A percentile compares a stretch with the other conserved stretches of the same genome.
Conservation (phyloP, 2,113 vertebrate genomes). For the Oryzias woworae region DNA sequence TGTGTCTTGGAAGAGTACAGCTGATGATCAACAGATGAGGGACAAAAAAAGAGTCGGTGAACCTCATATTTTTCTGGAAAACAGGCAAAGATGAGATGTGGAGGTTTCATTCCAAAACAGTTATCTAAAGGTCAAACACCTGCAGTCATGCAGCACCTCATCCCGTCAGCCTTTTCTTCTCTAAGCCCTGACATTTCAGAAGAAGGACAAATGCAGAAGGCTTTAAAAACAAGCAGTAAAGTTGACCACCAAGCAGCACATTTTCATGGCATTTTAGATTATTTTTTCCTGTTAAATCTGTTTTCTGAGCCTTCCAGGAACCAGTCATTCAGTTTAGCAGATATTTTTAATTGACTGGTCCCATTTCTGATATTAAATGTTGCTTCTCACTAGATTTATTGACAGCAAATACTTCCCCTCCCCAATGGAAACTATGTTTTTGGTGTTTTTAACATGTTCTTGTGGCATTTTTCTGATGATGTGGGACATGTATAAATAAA, state of each 20-base stretch:
- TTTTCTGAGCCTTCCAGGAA: too few relatives aligned
- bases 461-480: too few relatives aligned
- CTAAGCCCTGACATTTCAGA: constrained; percentile 44
- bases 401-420: too few relatives aligned
- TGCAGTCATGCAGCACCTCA: constrained; percentile 23
- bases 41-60: constrained; percentile 8
- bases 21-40: constrained; percentile 2
- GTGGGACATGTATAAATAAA: too few relatives aligned
- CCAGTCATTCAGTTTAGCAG: neutral
- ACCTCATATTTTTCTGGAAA: constrained; percentile 7
- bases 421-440: too few relatives aligned
- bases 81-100: constrained; percentile 18
- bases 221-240: neutral
- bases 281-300: neutral
- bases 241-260: neutral
- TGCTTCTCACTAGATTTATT: constrained; percentile 3
- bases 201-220: constrained; percentile 33
- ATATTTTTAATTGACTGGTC: neutral
- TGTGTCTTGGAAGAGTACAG: neutral
- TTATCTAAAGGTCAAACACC: constrained; percentile 53
- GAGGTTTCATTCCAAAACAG: constrained; percentile 40
- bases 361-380: constrained; percentile 17
- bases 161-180: constrained; percentile 35
- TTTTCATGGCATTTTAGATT: constrained; percentile 1
- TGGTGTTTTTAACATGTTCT: too few relatives aligned